Evolutionary conservation across 2,113 vertebrate genomes (phyloP), one percentile per base, ranked within the genome.

Genomic region (Phycodurus eques): DNA sequence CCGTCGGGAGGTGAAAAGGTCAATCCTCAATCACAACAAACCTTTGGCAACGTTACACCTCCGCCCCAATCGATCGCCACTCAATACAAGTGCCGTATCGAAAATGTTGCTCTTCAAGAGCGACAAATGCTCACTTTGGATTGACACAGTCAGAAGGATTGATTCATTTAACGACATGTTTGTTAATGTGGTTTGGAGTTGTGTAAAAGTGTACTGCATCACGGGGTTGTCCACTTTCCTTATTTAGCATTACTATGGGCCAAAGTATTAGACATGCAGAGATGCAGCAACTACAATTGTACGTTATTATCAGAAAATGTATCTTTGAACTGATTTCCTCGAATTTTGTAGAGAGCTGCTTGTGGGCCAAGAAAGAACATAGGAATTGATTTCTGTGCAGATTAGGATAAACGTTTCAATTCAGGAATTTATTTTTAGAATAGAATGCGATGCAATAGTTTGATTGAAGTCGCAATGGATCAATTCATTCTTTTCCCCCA

Each of bases 21-120:
- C 80, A 77, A 68, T 67, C 74, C 83, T 88, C 89, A 90, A 88
- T 87, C 73, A 85, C 35, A 5, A 9, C 19, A 33, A 49, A 63
- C 75, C 43, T 47, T 10, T 62, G 43, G 11, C 31, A 17, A 46
- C 2, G n/a, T 44, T 64, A 27, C 27, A 27, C 27, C 27, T 64
- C 44, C n/a, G n/a, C 27, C 56, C 12, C 6, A 27, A 22, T 27
- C 56, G 12, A 27, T 31, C 27, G 22, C 4, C 1, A 59, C 11
- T 22, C 54, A 22, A 10, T 22, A 22, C 54, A 56, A 56, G n/a
- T 8, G 20, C n/a, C 13, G 56, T 5, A 59, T 5, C 13, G 5
- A 57, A 27, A 57, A 27, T 57, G 17, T 42, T 19, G 15, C 33
- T 63, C 17, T 7, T 39, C 42, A 63, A 20, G 9, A 27, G 56